Evolutionary conservation across 2,113 vertebrate genomes (phyloP).

Genomic region (Toxotes jaculatrix): DNA sequence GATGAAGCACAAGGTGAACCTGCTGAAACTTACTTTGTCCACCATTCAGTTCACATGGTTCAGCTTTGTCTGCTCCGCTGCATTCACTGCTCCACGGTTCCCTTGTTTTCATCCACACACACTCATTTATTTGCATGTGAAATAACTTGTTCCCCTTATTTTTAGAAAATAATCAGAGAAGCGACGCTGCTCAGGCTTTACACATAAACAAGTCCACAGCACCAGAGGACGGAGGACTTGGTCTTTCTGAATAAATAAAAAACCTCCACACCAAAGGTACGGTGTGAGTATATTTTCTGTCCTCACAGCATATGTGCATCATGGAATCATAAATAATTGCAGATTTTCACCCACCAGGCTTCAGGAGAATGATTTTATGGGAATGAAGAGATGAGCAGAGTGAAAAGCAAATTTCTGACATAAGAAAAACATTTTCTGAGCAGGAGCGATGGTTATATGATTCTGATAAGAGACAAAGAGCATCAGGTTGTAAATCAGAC

Average conservation of each 20-base stretch:
- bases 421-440: too few relatives aligned
- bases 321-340: neutral
- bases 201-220: neutral
- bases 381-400: too few relatives aligned
- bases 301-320: neutral
- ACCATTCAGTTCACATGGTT: neutral
- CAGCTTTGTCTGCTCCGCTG: neutral
- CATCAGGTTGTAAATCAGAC: too few relatives aligned
- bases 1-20: constrained; percentile 34
- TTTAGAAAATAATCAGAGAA: too few relatives aligned
- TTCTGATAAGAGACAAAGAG: too few relatives aligned
- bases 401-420: too few relatives aligned
- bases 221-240: neutral
- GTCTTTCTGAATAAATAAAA: too few relatives aligned
- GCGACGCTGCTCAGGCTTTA: neutral
- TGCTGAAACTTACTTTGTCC: neutral
- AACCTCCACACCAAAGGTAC: neutral
- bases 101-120: neutral
- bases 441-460: too few relatives aligned
- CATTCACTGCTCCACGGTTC: too few relatives aligned
- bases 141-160: too few relatives aligned
- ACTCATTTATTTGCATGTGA: neutral
- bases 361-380: too few relatives aligned
- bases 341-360: neutral
- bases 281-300: neutral